Evolutionary conservation across 1,140 invertebrate genomes (phyloP).

Genomic region (Cylas formicarius): DNA sequence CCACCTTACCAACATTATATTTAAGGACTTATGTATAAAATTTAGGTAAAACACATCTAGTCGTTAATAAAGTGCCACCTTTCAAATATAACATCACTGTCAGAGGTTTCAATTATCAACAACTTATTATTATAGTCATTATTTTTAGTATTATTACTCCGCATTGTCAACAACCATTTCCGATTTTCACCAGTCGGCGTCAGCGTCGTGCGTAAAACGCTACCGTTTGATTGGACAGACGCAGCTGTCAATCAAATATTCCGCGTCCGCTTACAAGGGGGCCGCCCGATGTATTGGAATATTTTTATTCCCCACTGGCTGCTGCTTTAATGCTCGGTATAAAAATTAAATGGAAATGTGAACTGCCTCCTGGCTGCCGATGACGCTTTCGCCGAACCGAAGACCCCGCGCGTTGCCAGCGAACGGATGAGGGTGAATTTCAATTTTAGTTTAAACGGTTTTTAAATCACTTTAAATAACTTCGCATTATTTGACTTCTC

Average conservation of each 20-base stretch:
- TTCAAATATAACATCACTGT: too few species aligned
- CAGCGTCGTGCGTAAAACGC: too few species aligned
- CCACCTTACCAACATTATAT: too few species aligned
- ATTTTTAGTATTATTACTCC: too few species aligned
- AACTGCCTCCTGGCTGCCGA: constrained; percentile 16
- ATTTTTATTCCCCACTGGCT: constrained; percentile 38
- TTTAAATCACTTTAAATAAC: constrained; percentile 37
- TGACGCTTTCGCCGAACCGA: constrained; percentile 7
- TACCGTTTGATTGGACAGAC: constrained; percentile 52
- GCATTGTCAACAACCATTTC: too few species aligned
- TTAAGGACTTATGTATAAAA: too few species aligned
- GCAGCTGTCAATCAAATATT: constrained; percentile 54
- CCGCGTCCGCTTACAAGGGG: constrained; percentile 28
- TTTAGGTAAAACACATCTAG: too few species aligned
- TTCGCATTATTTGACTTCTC: constrained; percentile 22
- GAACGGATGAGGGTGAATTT: constrained; percentile 37
- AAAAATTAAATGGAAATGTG: constrained; percentile 42
- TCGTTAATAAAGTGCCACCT: too few species aligned
- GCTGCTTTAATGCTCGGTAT: constrained; percentile 36
- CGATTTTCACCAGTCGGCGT: too few species aligned
- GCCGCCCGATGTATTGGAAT: constrained; percentile 37
- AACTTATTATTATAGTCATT: too few species aligned
- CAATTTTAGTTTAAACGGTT: constrained; percentile 41
- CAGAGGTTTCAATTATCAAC: too few species aligned
- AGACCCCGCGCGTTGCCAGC: too few species aligned